phyloP scores from a whole-genome alignment of 2,888 invertebrate species.

The Merodon equestris region DNA sequence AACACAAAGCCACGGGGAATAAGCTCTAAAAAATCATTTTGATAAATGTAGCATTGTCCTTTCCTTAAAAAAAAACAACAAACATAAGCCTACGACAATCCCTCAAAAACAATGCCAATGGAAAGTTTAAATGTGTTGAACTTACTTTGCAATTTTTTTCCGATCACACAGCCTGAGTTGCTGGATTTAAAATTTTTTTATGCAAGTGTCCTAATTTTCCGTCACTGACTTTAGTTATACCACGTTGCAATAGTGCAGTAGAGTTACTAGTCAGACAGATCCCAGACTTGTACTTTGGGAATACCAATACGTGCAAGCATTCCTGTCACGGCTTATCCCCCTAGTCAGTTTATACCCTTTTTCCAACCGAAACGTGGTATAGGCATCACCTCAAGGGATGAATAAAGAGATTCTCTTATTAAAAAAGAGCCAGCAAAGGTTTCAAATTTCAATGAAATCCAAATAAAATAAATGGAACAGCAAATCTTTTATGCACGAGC shows the following conservation, averaged over 20 bases:
- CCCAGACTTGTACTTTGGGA: slow-evolving; percentile 2
- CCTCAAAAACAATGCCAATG: no score
- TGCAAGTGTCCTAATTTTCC: no score
- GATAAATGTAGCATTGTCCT: no score
- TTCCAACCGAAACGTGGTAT: slow-evolving; percentile 14
- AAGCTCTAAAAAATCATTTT: no score
- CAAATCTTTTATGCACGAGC: slow-evolving; percentile 65
- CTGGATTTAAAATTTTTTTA: no score
- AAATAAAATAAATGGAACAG: slow-evolving; percentile 68
- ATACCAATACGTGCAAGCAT: slow-evolving; percentile 39
- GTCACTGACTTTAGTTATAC: slow-evolving; percentile 26
- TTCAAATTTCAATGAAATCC: slow-evolving; percentile 69
- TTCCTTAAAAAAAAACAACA: no score
- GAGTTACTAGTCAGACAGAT: slow-evolving; percentile 43
- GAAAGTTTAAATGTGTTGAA: no score
- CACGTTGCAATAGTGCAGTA: slow-evolving; percentile 39
- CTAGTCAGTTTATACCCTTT: not conserved
- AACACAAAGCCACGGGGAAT: no score
- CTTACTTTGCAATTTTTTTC: no score
- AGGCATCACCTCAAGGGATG: slow-evolving; percentile 56
- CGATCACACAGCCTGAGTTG: no score
- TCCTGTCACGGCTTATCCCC: slow-evolving; percentile 28
- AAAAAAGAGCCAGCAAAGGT: slow-evolving; percentile 51
- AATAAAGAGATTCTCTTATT: slow-evolving; percentile 61
- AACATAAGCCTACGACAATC: no score